phyloP scores from a whole-genome alignment of 2,797 vertebrate species.

The Lacerta bilineata region DNA sequence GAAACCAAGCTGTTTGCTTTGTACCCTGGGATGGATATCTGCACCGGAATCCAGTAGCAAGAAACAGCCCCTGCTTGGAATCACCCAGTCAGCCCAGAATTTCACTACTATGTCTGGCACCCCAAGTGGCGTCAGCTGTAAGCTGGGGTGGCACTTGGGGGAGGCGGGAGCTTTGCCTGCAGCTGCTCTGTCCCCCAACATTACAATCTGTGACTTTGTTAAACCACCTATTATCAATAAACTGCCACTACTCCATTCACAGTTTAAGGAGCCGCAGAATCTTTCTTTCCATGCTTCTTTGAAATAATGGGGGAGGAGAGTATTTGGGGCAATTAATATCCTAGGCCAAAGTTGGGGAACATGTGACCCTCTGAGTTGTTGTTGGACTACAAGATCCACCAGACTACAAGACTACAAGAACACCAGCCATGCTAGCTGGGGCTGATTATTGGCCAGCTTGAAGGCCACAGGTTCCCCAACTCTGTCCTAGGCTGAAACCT shows the following conservation, averaged over 20 bases:
- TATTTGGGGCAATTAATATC: too few species aligned
- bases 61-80: neutral
- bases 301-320: neutral
- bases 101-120: fast-evolving
- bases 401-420: too few species aligned
- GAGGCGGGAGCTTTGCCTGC: conserved; percentile 51
- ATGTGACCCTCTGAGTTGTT: neutral
- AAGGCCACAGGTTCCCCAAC: neutral
- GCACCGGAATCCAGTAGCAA: neutral
- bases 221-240: conserved; percentile 72
- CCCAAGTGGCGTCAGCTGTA: neutral
- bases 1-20: neutral
- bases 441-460: neutral
- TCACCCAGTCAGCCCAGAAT: neutral
- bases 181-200: conserved; percentile 59
- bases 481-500: neutral
- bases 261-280: neutral
- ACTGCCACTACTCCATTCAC: conserved; percentile 55
- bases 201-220: conserved; percentile 71
- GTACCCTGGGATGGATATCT: neutral
- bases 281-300: conserved; percentile 17
- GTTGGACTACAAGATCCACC: neutral
- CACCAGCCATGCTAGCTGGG: neutral
- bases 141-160: conserved; percentile 38
- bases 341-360: neutral